Conservation (phyloP, 1,140 invertebrate species). For the Panonychus citri region DNA sequence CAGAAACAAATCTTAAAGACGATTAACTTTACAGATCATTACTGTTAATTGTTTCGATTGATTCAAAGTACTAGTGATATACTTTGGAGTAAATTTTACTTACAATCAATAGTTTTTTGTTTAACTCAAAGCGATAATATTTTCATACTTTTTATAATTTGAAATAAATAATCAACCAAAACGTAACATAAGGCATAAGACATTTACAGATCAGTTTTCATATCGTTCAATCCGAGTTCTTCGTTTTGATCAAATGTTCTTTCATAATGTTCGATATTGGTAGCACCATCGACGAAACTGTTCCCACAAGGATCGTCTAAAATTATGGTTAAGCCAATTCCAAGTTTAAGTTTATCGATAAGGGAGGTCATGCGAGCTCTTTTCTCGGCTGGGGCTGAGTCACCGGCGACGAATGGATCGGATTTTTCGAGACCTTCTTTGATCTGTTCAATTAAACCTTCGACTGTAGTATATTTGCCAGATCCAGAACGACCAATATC, state of each 20-base stretch:
- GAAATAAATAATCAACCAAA: too few relatives aligned
- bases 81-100: too few relatives aligned
- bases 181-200: too few relatives aligned
- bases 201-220: conserved; percentile 66
- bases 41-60: too few relatives aligned
- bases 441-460: conserved; percentile 38
- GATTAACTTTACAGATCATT: too few relatives aligned
- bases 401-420: conserved; percentile 45
- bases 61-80: too few relatives aligned
- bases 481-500: conserved; percentile 58
- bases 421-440: conserved; percentile 34
- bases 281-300: conserved; percentile 63
- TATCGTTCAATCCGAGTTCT: conserved; percentile 43
- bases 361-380: conserved; percentile 35
- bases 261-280: conserved; percentile 48
- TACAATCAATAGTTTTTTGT: too few relatives aligned
- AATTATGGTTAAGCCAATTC: conserved; percentile 38
- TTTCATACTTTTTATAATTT: too few relatives aligned
- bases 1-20: too few relatives aligned
- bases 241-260: conserved; percentile 79
- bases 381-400: conserved; percentile 35
- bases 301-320: conserved; percentile 92
- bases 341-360: conserved; percentile 34
- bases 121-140: too few relatives aligned
- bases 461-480: conserved; percentile 82